Evolutionary conservation across 2,888 invertebrate species (phyloP).

Genomic region (Macropis europaea): DNA sequence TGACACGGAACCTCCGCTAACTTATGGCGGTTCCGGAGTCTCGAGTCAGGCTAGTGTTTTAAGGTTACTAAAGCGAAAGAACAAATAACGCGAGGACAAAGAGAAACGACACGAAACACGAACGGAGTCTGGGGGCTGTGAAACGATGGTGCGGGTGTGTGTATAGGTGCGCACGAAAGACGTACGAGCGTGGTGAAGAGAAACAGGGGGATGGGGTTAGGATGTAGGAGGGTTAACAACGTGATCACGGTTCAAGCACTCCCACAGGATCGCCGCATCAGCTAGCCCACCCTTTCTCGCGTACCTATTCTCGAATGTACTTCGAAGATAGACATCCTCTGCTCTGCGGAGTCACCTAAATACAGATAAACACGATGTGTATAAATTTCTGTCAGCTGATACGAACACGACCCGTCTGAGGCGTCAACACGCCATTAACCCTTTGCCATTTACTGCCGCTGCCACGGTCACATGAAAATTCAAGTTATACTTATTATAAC

Average conservation of each 20-base stretch:
- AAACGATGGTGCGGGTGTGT: background rate
- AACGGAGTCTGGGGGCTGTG: no score
- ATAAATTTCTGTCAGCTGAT: no score
- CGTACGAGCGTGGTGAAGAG: constrained; percentile 8
- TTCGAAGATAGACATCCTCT: constrained; percentile 4
- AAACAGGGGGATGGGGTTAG: constrained; percentile 12
- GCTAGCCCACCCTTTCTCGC: constrained; percentile 46
- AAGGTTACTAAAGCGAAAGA: background rate
- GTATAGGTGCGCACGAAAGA: constrained; percentile 7
- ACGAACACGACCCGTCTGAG: no score
- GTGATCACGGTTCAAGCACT: constrained; percentile 72
- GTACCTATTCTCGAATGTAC: constrained; percentile 7
- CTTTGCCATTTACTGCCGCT: no score
- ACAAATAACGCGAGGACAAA: background rate
- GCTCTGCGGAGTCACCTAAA: background rate
- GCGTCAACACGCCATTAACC: no score
- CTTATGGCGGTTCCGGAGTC: no score
- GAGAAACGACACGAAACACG: background rate
- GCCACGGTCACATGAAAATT: no score
- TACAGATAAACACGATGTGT: background rate
- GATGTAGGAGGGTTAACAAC: constrained; percentile 67
- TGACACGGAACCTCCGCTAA: background rate
- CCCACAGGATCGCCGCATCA: constrained; percentile 69
- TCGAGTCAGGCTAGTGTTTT: background rate
- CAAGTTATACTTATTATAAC: no score